These are phyloP conservation scores for Matsumyia berberina DNA, from an alignment of 2,888 invertebrate genomes.

Conservation along the genomic window DNA sequence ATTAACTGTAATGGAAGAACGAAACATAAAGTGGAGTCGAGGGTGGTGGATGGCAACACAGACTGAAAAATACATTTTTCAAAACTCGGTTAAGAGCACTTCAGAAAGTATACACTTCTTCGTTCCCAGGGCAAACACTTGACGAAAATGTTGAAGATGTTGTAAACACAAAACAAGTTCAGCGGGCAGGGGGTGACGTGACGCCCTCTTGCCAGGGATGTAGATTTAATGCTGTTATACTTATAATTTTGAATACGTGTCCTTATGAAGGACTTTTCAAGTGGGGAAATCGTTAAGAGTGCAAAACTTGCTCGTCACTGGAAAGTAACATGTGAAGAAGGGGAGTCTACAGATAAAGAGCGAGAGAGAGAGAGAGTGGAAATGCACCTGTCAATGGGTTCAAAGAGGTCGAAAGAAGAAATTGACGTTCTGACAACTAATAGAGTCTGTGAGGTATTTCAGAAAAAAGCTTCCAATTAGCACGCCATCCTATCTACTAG, in stretches of 20 bases:
- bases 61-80: conserved; percentile 32
- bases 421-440: neutral
- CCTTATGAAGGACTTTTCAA: conserved; percentile 39
- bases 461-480: neutral
- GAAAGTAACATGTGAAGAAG: neutral
- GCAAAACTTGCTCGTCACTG: neutral
- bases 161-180: conserved; percentile 57
- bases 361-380: neutral
- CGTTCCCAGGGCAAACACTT: conserved; percentile 66
- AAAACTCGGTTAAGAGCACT: conserved; percentile 71
- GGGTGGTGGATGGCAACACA: neutral
- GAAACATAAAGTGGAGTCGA: neutral
- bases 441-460: neutral
- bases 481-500: neutral
- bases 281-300: conserved; percentile 10
- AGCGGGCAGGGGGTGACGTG: neutral
- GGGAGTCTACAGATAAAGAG: neutral
- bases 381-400: conserved; percentile 9
- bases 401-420: neutral
- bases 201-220: conserved; percentile 8
- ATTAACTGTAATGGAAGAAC: conserved; percentile 21
- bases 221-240: conserved; percentile 51
- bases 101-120: conserved; percentile 62
- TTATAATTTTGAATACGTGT: conserved; percentile 48
- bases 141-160: conserved; percentile 55